Base-by-base conservation (phyloP, 2,113 vertebrate species). In the Bubalus kerabau region DNA sequence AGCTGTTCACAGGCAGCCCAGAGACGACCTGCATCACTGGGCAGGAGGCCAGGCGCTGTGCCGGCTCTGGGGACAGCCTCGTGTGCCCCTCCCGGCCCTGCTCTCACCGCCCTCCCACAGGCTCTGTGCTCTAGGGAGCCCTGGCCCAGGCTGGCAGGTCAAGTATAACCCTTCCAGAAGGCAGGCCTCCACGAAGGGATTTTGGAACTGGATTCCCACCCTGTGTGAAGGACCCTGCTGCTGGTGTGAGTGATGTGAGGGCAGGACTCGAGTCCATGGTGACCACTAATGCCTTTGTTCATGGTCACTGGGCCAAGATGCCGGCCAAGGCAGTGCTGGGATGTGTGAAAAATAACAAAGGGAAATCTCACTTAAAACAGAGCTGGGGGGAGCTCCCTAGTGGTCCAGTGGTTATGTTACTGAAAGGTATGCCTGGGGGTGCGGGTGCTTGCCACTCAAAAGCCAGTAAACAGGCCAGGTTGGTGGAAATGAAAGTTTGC, bases 41-140 rank as follows among this genome's bases (percentile, higher is more conserved):
- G n/a, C 13, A 36, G n/a, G 56, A 26, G n/a, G n/a, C 81, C 52
- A 15, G 52, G 23, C 0, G 1, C n/a, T 57, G 52, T 0, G 7
- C 81, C 2, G 0, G n/a, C 81, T 26, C 23, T 83, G 7, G 81
- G n/a, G n/a, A 56, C 81, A 84, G 81, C 2, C 48, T 32, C 1
- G 1, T 10, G 2, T 32, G 78, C 10, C 9, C 28, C 46, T 19
- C 46, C 76, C 2, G 1, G 1, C 28, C 28, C 46, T 11, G 46
- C 40, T 43, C 14, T 40, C 71, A 26, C 71, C 0, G 1, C 46
- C 76, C 16, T 30, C 28, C 76, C 16, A 48, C 76, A 36, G 32
- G 50, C 81, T 83, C 32, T 83, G 19, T 24, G 50, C 12, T 54
- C 81, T 24, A 23, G 32, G 50, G 50, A 83, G 50, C 50, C 81